Conservation (phyloP, 1,140 invertebrate genomes). For the Atta cephalotes region DNA sequence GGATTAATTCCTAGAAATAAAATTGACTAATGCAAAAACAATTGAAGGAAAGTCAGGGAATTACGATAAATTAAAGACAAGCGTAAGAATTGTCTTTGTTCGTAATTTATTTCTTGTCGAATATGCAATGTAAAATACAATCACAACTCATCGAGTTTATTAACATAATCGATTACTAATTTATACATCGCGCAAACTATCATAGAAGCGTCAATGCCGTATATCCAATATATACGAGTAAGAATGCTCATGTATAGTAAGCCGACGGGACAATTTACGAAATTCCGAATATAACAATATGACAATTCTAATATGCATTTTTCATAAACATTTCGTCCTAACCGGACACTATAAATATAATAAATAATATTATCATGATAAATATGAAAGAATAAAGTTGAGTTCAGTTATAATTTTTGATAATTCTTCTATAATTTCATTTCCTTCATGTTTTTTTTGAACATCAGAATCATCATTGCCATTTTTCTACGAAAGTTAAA, state of each 20-base stretch:
- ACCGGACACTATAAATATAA: neutral
- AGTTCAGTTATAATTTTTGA: neutral
- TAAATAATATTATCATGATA: neutral
- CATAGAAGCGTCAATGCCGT: neutral
- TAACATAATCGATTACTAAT: neutral
- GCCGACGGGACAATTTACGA: conserved; percentile 7
- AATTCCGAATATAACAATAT: neutral
- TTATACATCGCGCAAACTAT: neutral
- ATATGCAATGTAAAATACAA: neutral
- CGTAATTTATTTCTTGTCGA: conserved; percentile 19
- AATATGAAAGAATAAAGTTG: neutral
- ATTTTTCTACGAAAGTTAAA: neutral
- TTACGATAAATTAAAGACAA: conserved; percentile 4
- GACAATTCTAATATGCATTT: neutral
- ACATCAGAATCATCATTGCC: conserved; percentile 33
- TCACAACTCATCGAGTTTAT: neutral
- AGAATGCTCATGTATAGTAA: conserved; percentile 59
- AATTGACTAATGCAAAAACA: neutral
- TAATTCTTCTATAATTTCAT: conserved; percentile 62
- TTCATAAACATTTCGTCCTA: neutral
- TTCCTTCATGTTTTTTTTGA: conserved; percentile 55
- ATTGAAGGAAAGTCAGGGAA: neutral
- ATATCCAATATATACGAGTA: neutral
- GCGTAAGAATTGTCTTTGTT: neutral
- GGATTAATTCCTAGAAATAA: neutral